Evolutionary conservation across 2,113 vertebrate genomes (phyloP).

Genomic region (Tetrax tetrax): DNA sequence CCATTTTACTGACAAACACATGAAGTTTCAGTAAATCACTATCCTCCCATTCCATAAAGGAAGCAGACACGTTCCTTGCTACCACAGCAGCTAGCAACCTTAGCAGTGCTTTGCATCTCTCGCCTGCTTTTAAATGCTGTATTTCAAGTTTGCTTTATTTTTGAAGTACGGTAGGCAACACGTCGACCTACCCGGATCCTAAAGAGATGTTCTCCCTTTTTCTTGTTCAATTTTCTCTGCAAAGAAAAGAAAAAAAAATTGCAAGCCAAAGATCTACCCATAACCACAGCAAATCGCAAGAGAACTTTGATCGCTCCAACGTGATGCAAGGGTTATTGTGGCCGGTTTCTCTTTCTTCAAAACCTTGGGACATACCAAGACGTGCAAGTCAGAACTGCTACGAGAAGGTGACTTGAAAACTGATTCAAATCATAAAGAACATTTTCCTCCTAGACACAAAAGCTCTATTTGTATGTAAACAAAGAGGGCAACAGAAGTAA

Average conservation of each 20-base stretch:
- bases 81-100: background rate
- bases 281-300: constrained; percentile 20
- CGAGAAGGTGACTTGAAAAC: background rate
- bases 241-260: constrained; percentile 61
- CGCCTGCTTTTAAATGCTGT: background rate
- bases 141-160: background rate
- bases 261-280: constrained; percentile 54
- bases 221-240: constrained; percentile 56
- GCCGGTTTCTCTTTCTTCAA: background rate
- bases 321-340: background rate
- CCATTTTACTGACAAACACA: background rate
- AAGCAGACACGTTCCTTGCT: background rate
- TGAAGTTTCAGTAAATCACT: background rate
- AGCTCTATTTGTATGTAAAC: background rate
- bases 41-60: background rate
- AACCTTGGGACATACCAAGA: background rate
- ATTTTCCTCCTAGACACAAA: background rate
- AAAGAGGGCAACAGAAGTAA: background rate
- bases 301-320: background rate
- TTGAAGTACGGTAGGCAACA: constrained; percentile 19
- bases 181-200: constrained; percentile 53
- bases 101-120: background rate
- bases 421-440: background rate
- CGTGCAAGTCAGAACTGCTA: background rate
- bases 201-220: constrained; percentile 54